Base-by-base conservation (phyloP, 2,797 vertebrate species). In the Zenarchopterus dispar region DNA sequence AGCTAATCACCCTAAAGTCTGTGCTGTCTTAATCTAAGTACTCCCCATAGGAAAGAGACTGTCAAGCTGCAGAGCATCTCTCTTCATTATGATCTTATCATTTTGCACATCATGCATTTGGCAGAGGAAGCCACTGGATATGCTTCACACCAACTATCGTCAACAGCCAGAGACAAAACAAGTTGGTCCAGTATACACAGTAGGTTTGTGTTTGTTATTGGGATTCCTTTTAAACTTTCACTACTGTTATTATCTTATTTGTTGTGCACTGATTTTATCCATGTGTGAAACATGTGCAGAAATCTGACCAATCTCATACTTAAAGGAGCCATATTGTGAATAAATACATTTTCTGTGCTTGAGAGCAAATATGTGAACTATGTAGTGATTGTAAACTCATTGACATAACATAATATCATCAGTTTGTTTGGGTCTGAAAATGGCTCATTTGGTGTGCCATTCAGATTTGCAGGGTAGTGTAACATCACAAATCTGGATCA, bases 1-100 rank as follows among this genome's bases (percentile, higher is more conserved):
- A 36, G 50, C 66, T 80, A 64, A 80, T 81, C 56, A 65, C 73
- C 46, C 70, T 69, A 59, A 53, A 62, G 72, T 49, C 8, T 41
- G 54, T 41, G 23, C 59, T 60, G 53, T 56, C 41, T 61, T 69
- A 66, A 79, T 78, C 49, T 67, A 72, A 70, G 70, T 67, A 63
- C 31, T 78, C 47, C 63, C 56, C 49, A 44, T 28, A 73, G 79
- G 80, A 79, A 83, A 75, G 48, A 79, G 72, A 77, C 81, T 49
- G 53, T 64, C 70, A 70, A 63, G 21, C 68, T 66, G 70, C 43
- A 58, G 11, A 44, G 6, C 52, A 67, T 74, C 56, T 59, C 44
- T 70, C 67, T 74, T 81, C 52, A 56, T 84, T 73, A 77, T 84
- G 57, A 68, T 54, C 41, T 58, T 33, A 71, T 80, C 63, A 36